Base-by-base conservation (phyloP, 2,888 invertebrate species). In the Lycaena phlaeas region DNA sequence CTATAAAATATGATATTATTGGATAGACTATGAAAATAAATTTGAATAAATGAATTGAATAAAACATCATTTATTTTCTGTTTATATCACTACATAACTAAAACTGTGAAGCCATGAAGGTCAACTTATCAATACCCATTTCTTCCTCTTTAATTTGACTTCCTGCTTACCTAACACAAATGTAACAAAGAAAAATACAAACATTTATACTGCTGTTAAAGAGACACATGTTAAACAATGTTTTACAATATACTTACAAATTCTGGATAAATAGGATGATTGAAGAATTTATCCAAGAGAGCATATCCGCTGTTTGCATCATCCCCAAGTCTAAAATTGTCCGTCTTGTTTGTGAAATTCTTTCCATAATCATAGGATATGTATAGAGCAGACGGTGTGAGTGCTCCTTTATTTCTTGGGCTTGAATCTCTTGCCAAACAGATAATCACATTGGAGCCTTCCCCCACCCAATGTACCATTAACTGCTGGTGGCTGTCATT, bases 401-500 rank as follows among this genome's bases (percentile, higher is more conserved):
- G 87, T 0, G 72, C 64, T 15, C 73, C 79, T 41, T 79, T 72
- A 46, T 74, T 73, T 34, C 78, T 61, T 6, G 88, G 87, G 40
- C 85, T 81, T 9, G 91, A 90, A 66, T 94, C 93, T 53, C 91
- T 86, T 2, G 95, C 94, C 48, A 96, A 77, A 58, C 95, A 95
- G 50, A 96, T 91, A 56, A 96, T 93, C 17, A 95, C 92, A 72
- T 93, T 90, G 45, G 94, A 93, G 12, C 91, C 91, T 68, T 93
- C 92, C 15, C 96, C 95, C 7, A 95, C 93, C 96, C 96, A 96
- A 70, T 95, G 94, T 6, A 96, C 94, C 88, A 96, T 92, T 57
- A 96, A 74, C 65, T 95, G 94, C 59, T 93, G 92, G 65, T 96
- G 96, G 49, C 90, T 90, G 74, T 96, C 95, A 74, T 95, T 92